Conservation (phyloP, 2,888 invertebrate species). For the Stenchaetothrips biformis region DNA sequence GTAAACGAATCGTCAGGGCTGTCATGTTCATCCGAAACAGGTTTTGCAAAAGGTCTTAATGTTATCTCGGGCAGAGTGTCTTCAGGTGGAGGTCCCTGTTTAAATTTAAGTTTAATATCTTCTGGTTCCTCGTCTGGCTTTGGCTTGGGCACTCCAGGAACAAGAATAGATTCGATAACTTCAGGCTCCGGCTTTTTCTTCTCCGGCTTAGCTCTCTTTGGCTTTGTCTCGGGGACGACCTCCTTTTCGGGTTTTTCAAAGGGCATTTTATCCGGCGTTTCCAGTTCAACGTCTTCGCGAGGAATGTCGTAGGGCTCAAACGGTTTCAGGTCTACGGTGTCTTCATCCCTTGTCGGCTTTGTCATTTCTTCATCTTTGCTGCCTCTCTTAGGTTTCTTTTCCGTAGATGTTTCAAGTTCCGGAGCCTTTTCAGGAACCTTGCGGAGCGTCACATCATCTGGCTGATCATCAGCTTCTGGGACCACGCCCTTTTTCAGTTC, state of each 20-base stretch:
- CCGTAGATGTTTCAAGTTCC: slow-evolving; percentile 29
- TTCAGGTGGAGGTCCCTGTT: slow-evolving; percentile 32
- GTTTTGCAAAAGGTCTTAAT: slow-evolving; percentile 38
- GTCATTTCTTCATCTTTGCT: slow-evolving; percentile 44
- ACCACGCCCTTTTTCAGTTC: slow-evolving; percentile 40
- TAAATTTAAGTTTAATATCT: slow-evolving; percentile 32
- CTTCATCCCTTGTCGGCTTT: slow-evolving; percentile 43
- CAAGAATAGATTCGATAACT: slow-evolving; percentile 33
- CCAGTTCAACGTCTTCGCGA: slow-evolving; percentile 37
- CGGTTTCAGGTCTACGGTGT: slow-evolving; percentile 39
- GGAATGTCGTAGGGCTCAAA: not conserved
- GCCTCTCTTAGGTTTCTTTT: slow-evolving; percentile 42
- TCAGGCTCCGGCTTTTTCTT: slow-evolving; percentile 40
- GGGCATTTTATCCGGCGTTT: slow-evolving; percentile 41
- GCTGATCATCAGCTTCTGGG: slow-evolving; percentile 32
- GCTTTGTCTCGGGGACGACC: slow-evolving; percentile 41
- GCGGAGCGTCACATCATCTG: slow-evolving; percentile 31
- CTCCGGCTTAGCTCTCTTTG: slow-evolving; percentile 43
- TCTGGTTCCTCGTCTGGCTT: slow-evolving; percentile 38
- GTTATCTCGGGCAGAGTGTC: slow-evolving; percentile 30
- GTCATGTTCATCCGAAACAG: slow-evolving; percentile 42
- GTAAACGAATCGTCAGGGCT: slow-evolving; percentile 26
- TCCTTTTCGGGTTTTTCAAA: slow-evolving; percentile 44
- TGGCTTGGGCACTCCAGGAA: slow-evolving; percentile 35
- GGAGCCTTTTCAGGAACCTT: slow-evolving; percentile 26